Conservation (phyloP, 2,888 invertebrate genomes). For the Polyommatus icarus region DNA sequence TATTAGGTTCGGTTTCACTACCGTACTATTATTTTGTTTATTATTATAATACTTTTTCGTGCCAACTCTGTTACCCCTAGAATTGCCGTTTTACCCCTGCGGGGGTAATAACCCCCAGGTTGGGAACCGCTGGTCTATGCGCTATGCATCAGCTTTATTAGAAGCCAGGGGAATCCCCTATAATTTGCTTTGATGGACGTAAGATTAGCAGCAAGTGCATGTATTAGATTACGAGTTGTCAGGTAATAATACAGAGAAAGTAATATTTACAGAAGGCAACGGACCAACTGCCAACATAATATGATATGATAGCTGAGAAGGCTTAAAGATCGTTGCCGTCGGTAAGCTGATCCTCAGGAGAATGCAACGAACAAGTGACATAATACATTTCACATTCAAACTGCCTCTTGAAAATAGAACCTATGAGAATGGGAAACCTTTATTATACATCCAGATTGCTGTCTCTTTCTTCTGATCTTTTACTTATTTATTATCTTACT, state of each 20-base stretch:
- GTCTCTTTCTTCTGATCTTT: neutral
- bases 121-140: too few species aligned
- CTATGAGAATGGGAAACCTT: neutral
- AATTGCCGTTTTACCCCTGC: too few species aligned
- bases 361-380: constrained; percentile 1
- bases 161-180: neutral
- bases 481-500: neutral
- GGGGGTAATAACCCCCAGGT: too few species aligned
- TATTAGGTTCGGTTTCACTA: too few species aligned
- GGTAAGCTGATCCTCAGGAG: constrained; percentile 15
- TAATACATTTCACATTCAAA: neutral
- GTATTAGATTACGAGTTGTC: constrained; percentile 23
- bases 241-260: constrained; percentile 1
- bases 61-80: too few species aligned
- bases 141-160: neutral
- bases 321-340: neutral
- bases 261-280: constrained; percentile 14
- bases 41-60: too few species aligned
- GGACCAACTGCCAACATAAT: neutral
- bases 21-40: too few species aligned
- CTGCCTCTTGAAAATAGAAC: neutral
- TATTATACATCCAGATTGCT: neutral
- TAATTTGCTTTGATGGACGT: constrained; percentile 7
- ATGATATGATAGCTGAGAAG: constrained; percentile 1
- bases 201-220: neutral